Evolutionary conservation across 1,140 invertebrate genomes (phyloP), one percentile per base, ranked within the genome.

Genomic region (Oedothorax gibbosus): DNA sequence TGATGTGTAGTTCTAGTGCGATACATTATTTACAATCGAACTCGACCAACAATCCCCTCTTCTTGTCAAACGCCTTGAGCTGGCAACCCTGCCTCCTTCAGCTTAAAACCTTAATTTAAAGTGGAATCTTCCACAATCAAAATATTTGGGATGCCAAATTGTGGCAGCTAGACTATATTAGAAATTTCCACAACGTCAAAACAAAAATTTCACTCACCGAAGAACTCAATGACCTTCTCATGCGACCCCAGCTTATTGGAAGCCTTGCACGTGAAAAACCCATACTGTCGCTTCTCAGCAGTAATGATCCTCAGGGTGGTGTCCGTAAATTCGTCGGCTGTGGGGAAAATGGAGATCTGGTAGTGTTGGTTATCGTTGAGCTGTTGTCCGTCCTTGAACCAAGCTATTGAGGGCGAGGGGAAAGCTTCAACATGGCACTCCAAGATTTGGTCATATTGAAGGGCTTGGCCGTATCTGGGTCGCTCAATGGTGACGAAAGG

Each of bases 391-490:
- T 96, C 95, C 89, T 97, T 97, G 7, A 95, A 89, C 96, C 96
- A 98, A 5, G 93, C 92, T 78, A 97, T 96, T 0, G 95, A 94
- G 7, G 96, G 96, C 18, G 95, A 95, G 10, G 96, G 96, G 90
- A 97, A 98, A 0, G 96, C 96, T 90, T 97, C 96, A 4, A 98
- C 94, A 88, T 96, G 95, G 88, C 96, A 98, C 88, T 97, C 95
- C 80, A 98, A 89, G 88, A 98, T 96, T 94, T 96, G 96, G 87
- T 97, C 95, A 88, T 96, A 97, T 89, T 96, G 95, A 7, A 97
- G 89, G 7, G 96, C 96, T 92, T 98, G 94, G 21, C 95, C 95
- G 20, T 97, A 90, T 14, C 95, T 91, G 0, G 95, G 95, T 68
- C 94, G 69, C n/a, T 81, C 72, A 14, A 86, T 79, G 49, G 93